A percentile compares a stretch with the other conserved stretches of the same genome.
Conservation (phyloP, 1,140 invertebrate species). For the Temnothorax longispinosus region DNA sequence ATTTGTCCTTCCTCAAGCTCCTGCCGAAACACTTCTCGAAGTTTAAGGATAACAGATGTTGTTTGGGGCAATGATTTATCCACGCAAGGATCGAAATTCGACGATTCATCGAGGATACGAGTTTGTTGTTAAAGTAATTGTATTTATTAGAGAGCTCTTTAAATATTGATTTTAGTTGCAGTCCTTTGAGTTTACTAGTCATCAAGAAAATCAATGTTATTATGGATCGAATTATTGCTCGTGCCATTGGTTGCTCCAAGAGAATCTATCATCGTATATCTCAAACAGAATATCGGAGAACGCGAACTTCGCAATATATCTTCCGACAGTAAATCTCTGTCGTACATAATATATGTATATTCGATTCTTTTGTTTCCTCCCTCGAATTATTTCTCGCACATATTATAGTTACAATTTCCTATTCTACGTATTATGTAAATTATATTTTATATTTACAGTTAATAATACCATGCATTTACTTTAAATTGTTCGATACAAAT, state of each 20-base stretch:
- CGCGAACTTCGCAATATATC: slow-evolving; percentile 1
- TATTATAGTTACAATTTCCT: not conserved
- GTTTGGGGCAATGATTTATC: slow-evolving; percentile 7
- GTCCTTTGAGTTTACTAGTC: slow-evolving; percentile 17
- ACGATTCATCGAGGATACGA: not conserved
- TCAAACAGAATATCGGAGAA: slow-evolving; percentile 19
- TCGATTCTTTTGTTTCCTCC: not conserved
- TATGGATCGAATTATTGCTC: slow-evolving; percentile 14
- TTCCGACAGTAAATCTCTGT: not conserved
- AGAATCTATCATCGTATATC: not conserved
- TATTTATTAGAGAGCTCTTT: slow-evolving; percentile 10
- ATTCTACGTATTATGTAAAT: not conserved
- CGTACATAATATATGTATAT: slow-evolving; percentile 13
- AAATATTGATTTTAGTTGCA: slow-evolving; percentile 18
- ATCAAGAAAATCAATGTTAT: slow-evolving; percentile 6
- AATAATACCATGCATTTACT: not conserved
- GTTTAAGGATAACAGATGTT: not conserved
- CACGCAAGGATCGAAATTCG: not conserved
- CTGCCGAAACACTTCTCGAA: not conserved
- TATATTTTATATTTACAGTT: not conserved
- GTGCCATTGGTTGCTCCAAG: not conserved
- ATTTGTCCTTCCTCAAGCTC: not conserved
- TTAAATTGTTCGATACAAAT: not conserved
- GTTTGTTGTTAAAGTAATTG: not conserved
- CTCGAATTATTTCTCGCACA: not conserved